These are phyloP conservation scores for Delphinapterus leucas DNA, from an alignment of 2,113 vertebrate genomes.

Conservation along the genomic window DNA sequence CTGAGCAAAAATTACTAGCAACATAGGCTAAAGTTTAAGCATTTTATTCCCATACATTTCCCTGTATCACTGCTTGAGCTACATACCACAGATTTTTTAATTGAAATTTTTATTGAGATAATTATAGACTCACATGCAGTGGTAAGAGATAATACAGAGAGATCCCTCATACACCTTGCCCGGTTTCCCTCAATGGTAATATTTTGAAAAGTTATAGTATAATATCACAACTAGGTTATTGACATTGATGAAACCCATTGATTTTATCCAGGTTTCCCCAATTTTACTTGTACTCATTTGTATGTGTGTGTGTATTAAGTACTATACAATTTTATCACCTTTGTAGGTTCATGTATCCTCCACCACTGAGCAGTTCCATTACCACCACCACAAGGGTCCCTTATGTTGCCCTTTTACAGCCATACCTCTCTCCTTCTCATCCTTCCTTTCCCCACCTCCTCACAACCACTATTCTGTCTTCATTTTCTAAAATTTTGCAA, in stretches of 20 bases:
- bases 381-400: not conserved
- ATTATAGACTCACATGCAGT: not conserved
- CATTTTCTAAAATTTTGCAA: not conserved
- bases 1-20: not conserved
- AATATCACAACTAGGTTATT: not conserved
- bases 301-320: not conserved
- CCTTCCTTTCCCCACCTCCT: not conserved
- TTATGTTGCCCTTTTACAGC: not conserved
- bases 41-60: not conserved
- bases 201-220: not conserved
- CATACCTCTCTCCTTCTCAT: not conserved
- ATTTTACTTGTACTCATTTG: not conserved
- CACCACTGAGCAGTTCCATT: not conserved
- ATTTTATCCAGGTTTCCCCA: not conserved
- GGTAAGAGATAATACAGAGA: not conserved
- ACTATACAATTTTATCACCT: not conserved
- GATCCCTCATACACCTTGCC: not conserved
- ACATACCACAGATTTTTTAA: not conserved
- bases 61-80: not conserved
- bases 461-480: not conserved
- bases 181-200: not conserved
- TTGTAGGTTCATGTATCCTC: not conserved
- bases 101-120: not conserved
- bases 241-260: not conserved
- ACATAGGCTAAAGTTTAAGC: not conserved